Conservation (phyloP, 2,113 vertebrate genomes). For the Tenrec ecaudatus region DNA sequence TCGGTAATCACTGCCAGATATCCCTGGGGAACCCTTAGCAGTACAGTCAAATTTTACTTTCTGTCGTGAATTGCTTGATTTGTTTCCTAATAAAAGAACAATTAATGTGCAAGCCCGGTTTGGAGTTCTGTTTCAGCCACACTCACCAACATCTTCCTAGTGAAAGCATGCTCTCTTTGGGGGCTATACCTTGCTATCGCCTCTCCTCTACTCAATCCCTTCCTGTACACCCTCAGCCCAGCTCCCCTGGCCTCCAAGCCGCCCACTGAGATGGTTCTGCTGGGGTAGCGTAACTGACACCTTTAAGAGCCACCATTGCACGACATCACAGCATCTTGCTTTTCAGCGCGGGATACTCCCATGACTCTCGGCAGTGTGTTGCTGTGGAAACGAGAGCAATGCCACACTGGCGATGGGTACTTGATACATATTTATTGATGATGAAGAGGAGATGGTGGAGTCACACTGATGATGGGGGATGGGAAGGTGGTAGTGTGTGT, state of each 20-base stretch:
- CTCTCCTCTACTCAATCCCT: slow-evolving; percentile 6
- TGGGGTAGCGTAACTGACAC: slow-evolving; percentile 57
- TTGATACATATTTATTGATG: slow-evolving; percentile 82
- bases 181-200: background rate
- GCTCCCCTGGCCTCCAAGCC: slow-evolving; percentile 7
- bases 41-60: slow-evolving; percentile 82
- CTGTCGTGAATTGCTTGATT: slow-evolving; percentile 80
- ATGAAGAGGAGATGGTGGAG: slow-evolving; percentile 57
- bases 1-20: slow-evolving; percentile 80
- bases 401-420: slow-evolving; percentile 75
- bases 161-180: background rate
- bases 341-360: slow-evolving; percentile 75
- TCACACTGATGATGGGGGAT: background rate
- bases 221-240: background rate
- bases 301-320: slow-evolving; percentile 78
- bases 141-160: background rate
- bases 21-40: slow-evolving; percentile 84
- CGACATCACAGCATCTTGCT: slow-evolving; percentile 73
- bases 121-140: slow-evolving; percentile 46
- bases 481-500: too few species aligned
- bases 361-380: slow-evolving; percentile 80
- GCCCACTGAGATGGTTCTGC: background rate
- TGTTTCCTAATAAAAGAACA: slow-evolving; percentile 83
- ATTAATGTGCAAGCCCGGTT: slow-evolving; percentile 77
- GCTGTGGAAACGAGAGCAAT: slow-evolving; percentile 85